Evolutionary conservation across 2,888 invertebrate species (phyloP), one percentile per base, ranked within the genome.

Genomic region (Drosophila nr. fundita): DNA sequence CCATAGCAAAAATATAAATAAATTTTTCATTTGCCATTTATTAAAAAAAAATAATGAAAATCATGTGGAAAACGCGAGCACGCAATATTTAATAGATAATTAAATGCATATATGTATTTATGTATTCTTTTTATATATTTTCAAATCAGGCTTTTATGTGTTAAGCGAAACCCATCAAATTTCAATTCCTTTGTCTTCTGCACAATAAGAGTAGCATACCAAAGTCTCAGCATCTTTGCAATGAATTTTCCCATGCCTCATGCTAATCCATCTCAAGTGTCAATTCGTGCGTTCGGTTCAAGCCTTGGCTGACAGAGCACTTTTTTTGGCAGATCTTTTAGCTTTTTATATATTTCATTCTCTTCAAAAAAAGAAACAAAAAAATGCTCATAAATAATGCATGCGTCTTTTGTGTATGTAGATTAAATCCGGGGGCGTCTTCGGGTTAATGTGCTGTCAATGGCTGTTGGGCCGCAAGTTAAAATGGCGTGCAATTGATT

Each of bases 251-350:
- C 57, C 57, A 55, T 72, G 70, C 69, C 75, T 75, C 76, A 76
- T 80, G 77, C 77, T 85, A 88, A 90, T 85, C 80, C 88, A 88
- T 82, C 80, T 85, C 83, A 88, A 90, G 89, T 87, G 86, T 85
- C 88, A 90, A 85, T 90, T 87, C 90, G 76, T 82, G 86, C 80
- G 76, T 85, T 73, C 60, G 68, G 74, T 79, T 79, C 53, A 68
- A 78, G 76, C 27, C 27, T 11, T 13, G 13, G 88, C 86, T 90
- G 88, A 90, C 80, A 77, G 78, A 72, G 86, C 90, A 85, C 75
- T 77, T 86, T 42, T 78, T 79, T 85, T 76, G 66, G 66, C 73
- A 72, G 71, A 68, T 66, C 54, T 70, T 68, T 59, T 49, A 59
- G 68, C 53, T 69, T 52, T 60, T 50, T 38, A 50, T 53, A 48